Conservation (phyloP, 92 coral and sea anemone genomes). For the Palythoa caribaeorum region DNA sequence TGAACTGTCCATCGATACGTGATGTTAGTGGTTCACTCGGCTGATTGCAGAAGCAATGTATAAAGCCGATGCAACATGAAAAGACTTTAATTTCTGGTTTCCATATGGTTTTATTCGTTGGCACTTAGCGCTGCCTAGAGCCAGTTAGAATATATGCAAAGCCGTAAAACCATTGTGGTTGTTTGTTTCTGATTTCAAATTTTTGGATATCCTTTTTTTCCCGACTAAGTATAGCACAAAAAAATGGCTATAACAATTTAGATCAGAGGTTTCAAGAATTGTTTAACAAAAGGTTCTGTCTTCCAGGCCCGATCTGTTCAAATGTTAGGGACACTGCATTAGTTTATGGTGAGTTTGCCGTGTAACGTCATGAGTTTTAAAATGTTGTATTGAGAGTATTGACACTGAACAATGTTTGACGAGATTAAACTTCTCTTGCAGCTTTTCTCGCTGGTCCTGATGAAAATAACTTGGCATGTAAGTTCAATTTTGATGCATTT, state of each 20-base stretch:
- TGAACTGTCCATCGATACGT: too few species aligned
- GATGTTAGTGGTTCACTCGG: too few species aligned
- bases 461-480: constrained; percentile 58
- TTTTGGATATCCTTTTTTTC: too few species aligned
- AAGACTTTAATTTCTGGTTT: too few species aligned
- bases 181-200: too few species aligned
- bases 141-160: too few species aligned
- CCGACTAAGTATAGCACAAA: too few species aligned
- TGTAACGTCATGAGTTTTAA: neutral
- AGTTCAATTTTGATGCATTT: neutral
- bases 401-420: neutral
- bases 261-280: neutral
- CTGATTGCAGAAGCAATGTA: too few species aligned
- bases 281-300: neutral
- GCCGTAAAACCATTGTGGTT: too few species aligned
- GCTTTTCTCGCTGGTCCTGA: constrained; percentile 74
- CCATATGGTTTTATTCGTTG: too few species aligned
- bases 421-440: constrained; percentile 8
- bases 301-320: constrained; percentile 88
- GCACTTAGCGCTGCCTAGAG: too few species aligned
- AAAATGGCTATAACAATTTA: neutral
- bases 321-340: constrained; percentile 90
- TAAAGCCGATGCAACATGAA: too few species aligned
- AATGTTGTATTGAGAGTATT: neutral
- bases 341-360: constrained; percentile 76